Evolutionary conservation across 2,113 vertebrate genomes (phyloP), one percentile per base, ranked within the genome.

Genomic region (Pseudonaja textilis): DNA sequence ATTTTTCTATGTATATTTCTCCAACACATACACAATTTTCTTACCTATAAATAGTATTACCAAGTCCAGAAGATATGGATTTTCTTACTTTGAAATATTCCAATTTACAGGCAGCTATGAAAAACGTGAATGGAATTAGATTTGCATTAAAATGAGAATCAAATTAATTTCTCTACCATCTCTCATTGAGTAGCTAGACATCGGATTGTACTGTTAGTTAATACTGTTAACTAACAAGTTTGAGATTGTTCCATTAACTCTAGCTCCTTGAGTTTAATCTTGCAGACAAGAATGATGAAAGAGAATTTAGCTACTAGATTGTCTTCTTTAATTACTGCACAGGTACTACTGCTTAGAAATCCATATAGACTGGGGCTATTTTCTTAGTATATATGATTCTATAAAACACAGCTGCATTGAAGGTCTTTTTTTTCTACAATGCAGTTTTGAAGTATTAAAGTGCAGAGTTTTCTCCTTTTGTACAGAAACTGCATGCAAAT

Each of bases 401-500:
- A 25, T 50, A n/a, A 47, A 23, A 91, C 54, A 85, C 57, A 4
- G 55, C 90, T 39, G 85, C 64, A 89, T 29, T 61, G 54, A 61
- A 89, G 29, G 50, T 29, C 29, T 42, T 89, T 42, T 45, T 81
- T 81, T n/a, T 20, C 22, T 39, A 42, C 52, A 92, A 81, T 50
- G 61, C 47, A 50, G 26, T 89, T 50, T 47, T 47, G 57, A 93
- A 93, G 54, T 59, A 92, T 85, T 89, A 89, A 86, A 90, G 85
- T 91, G 22, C 23, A 34, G 54, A 34, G 54, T 52, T 91, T 88
- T 91, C 89, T 88, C 34, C 87, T 89, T 91, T 88, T 93, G 85
- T 85, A 29, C 20, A 93, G 11, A 22, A 47, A 85, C 50, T 85
- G 25, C 54, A 59, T 16, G 26, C 87, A 56, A 85, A 85, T 85